Evolutionary conservation across 2,888 invertebrate species (phyloP), one percentile per base, ranked within the genome.

Genomic region (Criorhina ranunculi): DNA sequence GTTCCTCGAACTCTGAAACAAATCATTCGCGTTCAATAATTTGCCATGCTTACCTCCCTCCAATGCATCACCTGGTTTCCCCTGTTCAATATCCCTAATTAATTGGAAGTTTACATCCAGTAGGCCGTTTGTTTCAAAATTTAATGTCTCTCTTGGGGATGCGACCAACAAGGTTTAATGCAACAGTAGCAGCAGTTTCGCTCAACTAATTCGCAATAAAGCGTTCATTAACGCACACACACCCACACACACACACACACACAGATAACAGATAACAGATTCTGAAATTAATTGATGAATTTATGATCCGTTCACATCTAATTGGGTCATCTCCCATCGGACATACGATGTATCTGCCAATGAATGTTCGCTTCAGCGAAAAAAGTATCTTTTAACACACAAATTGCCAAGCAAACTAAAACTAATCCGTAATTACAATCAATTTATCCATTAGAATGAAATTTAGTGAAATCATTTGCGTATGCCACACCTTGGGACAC

Each of bases 241-340:
- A n/a, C n/a, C n/a, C n/a, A n/a, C n/a, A n/a, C n/a, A n/a, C n/a
- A n/a, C n/a, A n/a, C n/a, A n/a, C n/a, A n/a, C n/a, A n/a, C n/a
- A n/a, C n/a, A n/a, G n/a, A n/a, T n/a, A n/a, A n/a, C 24, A 42
- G 55, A 42, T 57, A 59, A 70, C 44, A 35, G 11, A 59, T 70
- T 57, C 19, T n/a, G 33, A 33, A 11, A 37, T 55, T 70, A 70
- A 70, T 70, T 57, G 69, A 57, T 59, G 55, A 62, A 64, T 73
- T 73, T 73, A 73, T 64, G 44, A 73, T 44, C n/a, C 11, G 44
- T 62, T 8, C 24, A 57, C 55, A 57, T 40, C 37, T 75, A 64
- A 75, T 64, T 75, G 64, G 55, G 55, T 75, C 64, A 64, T 24
- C 17, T 35, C 64, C 75, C 75, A 46, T 9, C 29, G 66, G 73